These are phyloP conservation scores for Tragelaphus imberbis DNA, from an alignment of 2,113 vertebrate genomes.

Conservation along the genomic window DNA sequence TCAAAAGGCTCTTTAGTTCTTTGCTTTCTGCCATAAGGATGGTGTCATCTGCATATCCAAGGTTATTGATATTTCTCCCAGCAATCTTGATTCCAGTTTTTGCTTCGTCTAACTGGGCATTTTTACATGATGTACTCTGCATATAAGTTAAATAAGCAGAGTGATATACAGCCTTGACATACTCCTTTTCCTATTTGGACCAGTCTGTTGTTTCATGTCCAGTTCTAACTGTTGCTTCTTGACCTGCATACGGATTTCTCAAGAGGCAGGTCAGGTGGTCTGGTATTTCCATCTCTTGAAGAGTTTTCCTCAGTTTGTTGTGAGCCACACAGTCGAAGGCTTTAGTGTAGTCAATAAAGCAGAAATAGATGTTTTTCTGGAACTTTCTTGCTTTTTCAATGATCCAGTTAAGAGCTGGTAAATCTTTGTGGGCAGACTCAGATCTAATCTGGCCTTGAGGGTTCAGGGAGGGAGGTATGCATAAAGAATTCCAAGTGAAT, in stretches of 20 bases:
- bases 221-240: neutral
- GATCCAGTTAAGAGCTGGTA: neutral
- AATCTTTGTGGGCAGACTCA: neutral
- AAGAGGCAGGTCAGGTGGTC: neutral
- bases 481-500: neutral
- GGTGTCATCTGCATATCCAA: neutral
- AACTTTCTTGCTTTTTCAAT: neutral
- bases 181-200: neutral
- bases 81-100: neutral
- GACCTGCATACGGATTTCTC: neutral
- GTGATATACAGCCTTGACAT: neutral
- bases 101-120: neutral
- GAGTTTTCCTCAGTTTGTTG: neutral
- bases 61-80: neutral
- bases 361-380: neutral
- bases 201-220: neutral
- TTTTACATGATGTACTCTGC: neutral
- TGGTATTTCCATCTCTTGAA: neutral
- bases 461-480: neutral
- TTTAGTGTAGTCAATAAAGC: neutral
- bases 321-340: neutral
- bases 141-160: neutral
- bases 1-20: neutral
- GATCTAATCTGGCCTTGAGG: neutral
- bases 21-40: neutral